phyloP scores from a whole-genome alignment of 2,888 invertebrate species.

The Caenorhabditis sp. region DNA sequence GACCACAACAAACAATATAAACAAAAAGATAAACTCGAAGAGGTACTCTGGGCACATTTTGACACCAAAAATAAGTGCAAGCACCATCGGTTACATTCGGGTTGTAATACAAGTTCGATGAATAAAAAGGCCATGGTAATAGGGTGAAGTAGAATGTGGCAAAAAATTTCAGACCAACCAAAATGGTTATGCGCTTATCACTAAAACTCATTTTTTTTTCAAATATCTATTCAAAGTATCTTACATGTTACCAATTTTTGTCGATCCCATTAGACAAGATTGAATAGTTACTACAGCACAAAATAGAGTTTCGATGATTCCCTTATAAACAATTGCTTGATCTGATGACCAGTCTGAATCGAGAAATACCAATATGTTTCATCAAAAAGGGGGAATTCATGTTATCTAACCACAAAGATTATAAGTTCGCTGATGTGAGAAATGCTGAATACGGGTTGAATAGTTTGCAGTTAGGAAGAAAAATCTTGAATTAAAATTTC shows the following conservation, averaged over 20 bases:
- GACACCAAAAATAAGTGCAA: conserved; percentile 42
- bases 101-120: conserved; percentile 23
- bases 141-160: background rate
- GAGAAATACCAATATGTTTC: too few species aligned
- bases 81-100: conserved; percentile 42
- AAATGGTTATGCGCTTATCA: background rate
- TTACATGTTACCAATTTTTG: background rate
- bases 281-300: background rate
- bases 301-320: background rate
- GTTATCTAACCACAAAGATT: too few species aligned
- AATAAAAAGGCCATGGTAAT: conserved; percentile 36
- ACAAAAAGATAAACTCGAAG: conserved; percentile 38
- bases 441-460: too few species aligned
- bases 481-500: too few species aligned
- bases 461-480: too few species aligned
- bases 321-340: background rate
- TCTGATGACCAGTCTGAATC: background rate
- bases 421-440: too few species aligned
- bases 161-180: background rate
- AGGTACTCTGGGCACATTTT: conserved; percentile 37
- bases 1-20: conserved; percentile 35
- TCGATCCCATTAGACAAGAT: background rate
- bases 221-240: background rate
- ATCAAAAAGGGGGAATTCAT: too few species aligned
- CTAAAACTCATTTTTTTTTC: background rate